A percentile compares a stretch with the other conserved stretches of the same genome.
Conservation (phyloP, 2,888 invertebrate genomes). For the Saturnia japonica region DNA sequence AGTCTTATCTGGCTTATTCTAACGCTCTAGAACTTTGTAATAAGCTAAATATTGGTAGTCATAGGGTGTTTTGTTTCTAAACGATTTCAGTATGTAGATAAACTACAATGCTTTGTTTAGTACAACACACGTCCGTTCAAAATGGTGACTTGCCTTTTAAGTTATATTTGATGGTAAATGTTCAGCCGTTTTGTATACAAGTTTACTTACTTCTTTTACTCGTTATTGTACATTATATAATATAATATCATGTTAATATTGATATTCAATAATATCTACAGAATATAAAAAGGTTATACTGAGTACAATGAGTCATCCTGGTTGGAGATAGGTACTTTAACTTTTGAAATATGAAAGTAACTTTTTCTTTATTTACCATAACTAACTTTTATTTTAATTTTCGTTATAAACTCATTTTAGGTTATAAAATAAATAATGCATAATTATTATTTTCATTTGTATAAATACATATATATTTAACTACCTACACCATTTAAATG, state of each 20-base stretch:
- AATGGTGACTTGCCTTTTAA: constrained; percentile 84
- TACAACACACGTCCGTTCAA: constrained; percentile 82
- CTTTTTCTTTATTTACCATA: neutral
- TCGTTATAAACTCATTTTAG: neutral
- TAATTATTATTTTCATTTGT: too few relatives aligned
- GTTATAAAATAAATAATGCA: neutral
- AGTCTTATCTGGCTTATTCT: constrained; percentile 41
- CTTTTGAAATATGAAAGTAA: neutral
- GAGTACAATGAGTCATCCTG: constrained; percentile 8
- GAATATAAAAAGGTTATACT: neutral
- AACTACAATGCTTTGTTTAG: constrained; percentile 74
- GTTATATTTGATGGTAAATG: constrained; percentile 31
- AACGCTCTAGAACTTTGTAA: constrained; percentile 51
- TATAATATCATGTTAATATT: neutral
- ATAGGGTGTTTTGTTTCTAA: constrained; percentile 52
- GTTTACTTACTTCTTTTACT: neutral
- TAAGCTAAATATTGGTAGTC: constrained; percentile 43
- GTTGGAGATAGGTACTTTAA: neutral
- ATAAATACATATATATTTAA: neutral
- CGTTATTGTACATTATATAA: neutral
- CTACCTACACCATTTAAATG: neutral
- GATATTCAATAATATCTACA: neutral
- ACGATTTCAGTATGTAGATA: constrained; percentile 31
- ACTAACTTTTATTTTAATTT: neutral
- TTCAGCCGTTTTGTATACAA: constrained; percentile 5